Evolutionary conservation across 1,140 invertebrate genomes (phyloP), one percentile per base, ranked within the genome.

Genomic region (Carposina sasakii): DNA sequence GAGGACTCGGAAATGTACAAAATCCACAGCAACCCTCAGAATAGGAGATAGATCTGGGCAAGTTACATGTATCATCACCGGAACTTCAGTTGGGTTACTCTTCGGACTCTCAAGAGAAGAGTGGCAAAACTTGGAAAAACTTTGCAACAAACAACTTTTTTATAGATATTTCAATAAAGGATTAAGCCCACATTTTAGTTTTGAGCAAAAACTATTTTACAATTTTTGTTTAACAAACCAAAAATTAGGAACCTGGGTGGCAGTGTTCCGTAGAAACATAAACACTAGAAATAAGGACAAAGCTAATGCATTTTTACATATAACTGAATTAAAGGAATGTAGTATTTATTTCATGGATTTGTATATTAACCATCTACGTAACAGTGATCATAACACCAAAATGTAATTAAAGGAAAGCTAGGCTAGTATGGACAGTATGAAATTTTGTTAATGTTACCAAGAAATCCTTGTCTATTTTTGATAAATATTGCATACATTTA

Each of bases 121-220:
- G 62, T 84, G 81, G 81, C 36, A 22, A n/a, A 60, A 71, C 23
- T 67, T 81, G 37, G 77, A 84, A 65, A 66, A 63, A 36, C 39
- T 81, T 19, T 78, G 73, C 54, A 37, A 48, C 20, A 52, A 75
- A 20, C 76, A 84, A 43, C 28, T 84, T 16, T 84, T 81, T 61
- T 84, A 81, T 44, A 71, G 76, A 66, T 60, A 72, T 57, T 84
- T 84, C 52, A 77, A 71, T 51, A 54, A 76, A 48, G 81, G 81
- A 4, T 21, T 81, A 4, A 71, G 63, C 20, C 62, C 54, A 47
- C 67, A 54, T 45, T 81, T 72, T 52, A 65, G 51, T 26, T 68
- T 48, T 49, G 77, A 81, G 52, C 70, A 84, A 55, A 77, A 75
- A 47, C 45, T 81, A 15, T 81, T 84, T 68, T 84, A 81, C 52